phyloP scores from a whole-genome alignment of 2,113 vertebrate genomes.

The Tonatia bakeri region DNA sequence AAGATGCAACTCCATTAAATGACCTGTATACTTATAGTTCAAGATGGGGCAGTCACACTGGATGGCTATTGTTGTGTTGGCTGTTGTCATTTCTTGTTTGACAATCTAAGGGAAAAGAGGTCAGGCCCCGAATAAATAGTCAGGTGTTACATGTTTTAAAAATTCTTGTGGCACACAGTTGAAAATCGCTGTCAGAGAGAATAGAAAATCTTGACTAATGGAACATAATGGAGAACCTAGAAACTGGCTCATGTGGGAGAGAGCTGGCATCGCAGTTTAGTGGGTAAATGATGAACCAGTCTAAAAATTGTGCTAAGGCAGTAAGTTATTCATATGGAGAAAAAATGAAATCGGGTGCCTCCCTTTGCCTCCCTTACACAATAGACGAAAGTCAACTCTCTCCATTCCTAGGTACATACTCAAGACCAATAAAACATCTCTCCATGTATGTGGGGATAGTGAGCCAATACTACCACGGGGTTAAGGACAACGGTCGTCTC shows the following conservation, averaged over 20 bases:
- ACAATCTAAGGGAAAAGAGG: not conserved
- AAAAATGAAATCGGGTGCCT: not conserved
- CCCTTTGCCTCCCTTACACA: not conserved
- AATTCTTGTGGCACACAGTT: not conserved
- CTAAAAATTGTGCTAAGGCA: not conserved
- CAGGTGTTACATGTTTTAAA: not conserved
- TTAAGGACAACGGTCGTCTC: not conserved
- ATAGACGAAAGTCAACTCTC: not conserved
- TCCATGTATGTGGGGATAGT: not conserved
- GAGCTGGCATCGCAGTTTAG: not conserved
- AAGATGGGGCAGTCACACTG: not conserved
- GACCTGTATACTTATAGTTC: not conserved
- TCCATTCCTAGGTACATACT: not conserved
- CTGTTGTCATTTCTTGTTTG: not conserved
- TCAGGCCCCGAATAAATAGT: not conserved
- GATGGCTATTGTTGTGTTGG: not conserved
- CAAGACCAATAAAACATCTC: not conserved
- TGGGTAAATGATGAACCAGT: not conserved
- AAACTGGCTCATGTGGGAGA: not conserved
- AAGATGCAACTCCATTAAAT: not conserved
- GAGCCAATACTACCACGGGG: not conserved
- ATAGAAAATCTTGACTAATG: not conserved
- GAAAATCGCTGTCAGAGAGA: not conserved
- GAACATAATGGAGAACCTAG: not conserved
- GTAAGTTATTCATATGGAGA: not conserved